phyloP scores from a whole-genome alignment of 2,113 vertebrate genomes.

The Apus apus region DNA sequence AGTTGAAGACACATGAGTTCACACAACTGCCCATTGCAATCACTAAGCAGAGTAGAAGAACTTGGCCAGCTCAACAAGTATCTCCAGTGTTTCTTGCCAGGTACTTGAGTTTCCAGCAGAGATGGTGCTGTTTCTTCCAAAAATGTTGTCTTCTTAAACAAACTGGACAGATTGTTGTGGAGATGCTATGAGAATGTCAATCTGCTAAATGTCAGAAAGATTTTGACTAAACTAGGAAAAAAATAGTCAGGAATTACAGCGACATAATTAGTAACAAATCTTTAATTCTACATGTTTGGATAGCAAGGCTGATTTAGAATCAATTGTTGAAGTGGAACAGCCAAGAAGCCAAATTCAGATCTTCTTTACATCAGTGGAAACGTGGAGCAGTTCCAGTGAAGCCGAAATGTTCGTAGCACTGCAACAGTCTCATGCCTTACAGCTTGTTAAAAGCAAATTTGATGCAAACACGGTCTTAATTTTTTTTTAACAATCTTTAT shows the following conservation, averaged over 20 bases:
- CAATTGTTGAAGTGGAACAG: background rate
- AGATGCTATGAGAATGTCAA: conserved; percentile 55
- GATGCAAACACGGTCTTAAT: background rate
- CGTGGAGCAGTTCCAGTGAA: background rate
- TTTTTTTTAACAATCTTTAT: background rate
- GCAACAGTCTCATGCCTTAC: background rate
- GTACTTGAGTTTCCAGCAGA: conserved; percentile 60
- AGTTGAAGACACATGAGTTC: background rate
- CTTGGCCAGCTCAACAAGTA: conserved; percentile 43
- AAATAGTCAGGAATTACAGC: conserved; percentile 28
- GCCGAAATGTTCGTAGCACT: background rate
- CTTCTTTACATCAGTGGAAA: background rate
- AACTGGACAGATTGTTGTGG: conserved; percentile 55
- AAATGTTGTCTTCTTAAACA: conserved; percentile 56
- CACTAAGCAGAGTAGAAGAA: conserved; percentile 13
- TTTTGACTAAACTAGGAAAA: conserved; percentile 62
- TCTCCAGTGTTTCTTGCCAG: conserved; percentile 6
- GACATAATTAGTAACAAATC: conserved; percentile 36
- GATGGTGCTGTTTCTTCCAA: conserved; percentile 50
- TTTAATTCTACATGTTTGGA: conserved; percentile 46
- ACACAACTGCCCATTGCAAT: background rate
- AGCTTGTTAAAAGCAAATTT: background rate
- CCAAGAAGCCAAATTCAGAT: background rate
- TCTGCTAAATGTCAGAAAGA: conserved; percentile 61
- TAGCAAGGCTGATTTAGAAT: conserved; percentile 26